Evolutionary conservation across 2,797 vertebrate genomes (phyloP).

Genomic region (Tenualosa ilisha): DNA sequence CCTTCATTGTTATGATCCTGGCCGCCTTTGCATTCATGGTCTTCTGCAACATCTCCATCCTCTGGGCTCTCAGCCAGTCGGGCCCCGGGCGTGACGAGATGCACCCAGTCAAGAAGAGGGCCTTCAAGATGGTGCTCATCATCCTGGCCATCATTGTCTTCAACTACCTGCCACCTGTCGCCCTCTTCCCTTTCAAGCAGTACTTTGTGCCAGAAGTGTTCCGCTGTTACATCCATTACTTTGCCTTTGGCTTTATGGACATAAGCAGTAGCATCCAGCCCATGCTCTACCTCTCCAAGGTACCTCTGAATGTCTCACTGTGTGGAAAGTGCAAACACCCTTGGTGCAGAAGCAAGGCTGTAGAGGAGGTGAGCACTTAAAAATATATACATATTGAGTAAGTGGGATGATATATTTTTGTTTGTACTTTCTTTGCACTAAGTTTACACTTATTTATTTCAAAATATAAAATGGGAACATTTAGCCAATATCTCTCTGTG

Average conservation of each 20-base stretch:
- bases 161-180: constrained; percentile 33
- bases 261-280: constrained; percentile 18
- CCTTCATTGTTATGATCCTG: constrained; percentile 30
- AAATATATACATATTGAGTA: not conserved
- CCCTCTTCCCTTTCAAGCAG: constrained; percentile 32
- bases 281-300: not conserved
- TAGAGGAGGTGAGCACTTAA: not conserved
- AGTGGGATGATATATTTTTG: not conserved
- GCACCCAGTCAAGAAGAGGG: constrained; percentile 42
- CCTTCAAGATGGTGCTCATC: constrained; percentile 35
- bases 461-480: not conserved
- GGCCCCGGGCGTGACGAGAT: constrained; percentile 26
- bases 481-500: not conserved
- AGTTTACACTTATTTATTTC: not conserved
- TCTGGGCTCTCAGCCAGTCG: constrained; percentile 29
- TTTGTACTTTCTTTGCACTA: too few relatives aligned
- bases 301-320: not conserved
- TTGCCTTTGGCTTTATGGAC: constrained; percentile 38
- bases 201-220: not conserved
- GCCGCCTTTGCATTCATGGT: constrained; percentile 30
- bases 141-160: constrained; percentile 35
- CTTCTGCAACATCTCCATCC: constrained; percentile 43
- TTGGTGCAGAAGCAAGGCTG: not conserved
- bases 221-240: constrained; percentile 34
- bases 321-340: not conserved